phyloP scores from a whole-genome alignment of 2,888 invertebrate genomes.

The Anticlea derivata region DNA sequence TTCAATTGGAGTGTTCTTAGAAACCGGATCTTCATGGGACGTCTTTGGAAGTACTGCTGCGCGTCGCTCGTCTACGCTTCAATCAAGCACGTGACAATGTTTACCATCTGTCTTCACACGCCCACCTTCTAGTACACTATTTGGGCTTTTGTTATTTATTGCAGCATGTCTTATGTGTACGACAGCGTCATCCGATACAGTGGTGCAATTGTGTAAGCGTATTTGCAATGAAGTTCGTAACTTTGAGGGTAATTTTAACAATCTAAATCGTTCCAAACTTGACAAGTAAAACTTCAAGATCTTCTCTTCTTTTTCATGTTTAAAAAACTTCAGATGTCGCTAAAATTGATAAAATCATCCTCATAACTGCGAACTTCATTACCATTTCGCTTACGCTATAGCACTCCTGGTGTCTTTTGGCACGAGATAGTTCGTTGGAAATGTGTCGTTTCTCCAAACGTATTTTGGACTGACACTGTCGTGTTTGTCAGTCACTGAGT shows the following conservation, averaged over 20 bases:
- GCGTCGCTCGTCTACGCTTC: not conserved
- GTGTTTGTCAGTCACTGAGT: slow-evolving; percentile 8
- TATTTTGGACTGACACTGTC: slow-evolving; percentile 9
- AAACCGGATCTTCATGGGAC: slow-evolving; percentile 1
- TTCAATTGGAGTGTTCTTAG: too few species aligned
- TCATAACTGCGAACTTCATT: too few species aligned
- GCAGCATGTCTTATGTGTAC: slow-evolving; percentile 7
- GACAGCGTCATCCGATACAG: too few species aligned
- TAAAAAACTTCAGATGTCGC: too few species aligned
- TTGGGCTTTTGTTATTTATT: slow-evolving; percentile 6
- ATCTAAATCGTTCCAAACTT: too few species aligned
- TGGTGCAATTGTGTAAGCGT: too few species aligned
- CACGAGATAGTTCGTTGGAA: slow-evolving; percentile 5
- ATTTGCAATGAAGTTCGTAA: too few species aligned
- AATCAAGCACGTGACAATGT: slow-evolving; percentile 14
- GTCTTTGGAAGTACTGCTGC: not conserved
- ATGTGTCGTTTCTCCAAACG: not conserved
- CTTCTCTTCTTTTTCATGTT: too few species aligned
- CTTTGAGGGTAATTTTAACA: too few species aligned
- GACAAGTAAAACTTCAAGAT: too few species aligned
- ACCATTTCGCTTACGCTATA: too few species aligned
- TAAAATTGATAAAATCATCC: too few species aligned
- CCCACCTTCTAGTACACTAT: slow-evolving; percentile 10
- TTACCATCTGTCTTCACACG: slow-evolving; percentile 10
- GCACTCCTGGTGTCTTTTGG: slow-evolving; percentile 12